Conservation (phyloP, 2,888 invertebrate genomes). For the Zaprionus obscuricornis region DNA sequence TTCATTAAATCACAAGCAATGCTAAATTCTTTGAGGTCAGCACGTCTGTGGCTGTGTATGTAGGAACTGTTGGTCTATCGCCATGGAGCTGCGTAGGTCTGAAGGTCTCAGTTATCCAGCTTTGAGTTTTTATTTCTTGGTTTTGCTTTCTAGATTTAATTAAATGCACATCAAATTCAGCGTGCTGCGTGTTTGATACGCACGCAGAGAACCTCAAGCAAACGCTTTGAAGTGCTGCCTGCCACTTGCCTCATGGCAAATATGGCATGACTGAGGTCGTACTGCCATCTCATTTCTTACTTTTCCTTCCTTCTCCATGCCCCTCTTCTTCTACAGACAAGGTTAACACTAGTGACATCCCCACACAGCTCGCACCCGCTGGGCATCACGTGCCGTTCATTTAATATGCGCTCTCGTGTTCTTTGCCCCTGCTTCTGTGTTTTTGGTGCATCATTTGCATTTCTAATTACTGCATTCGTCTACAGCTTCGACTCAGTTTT, state of each 20-base stretch:
- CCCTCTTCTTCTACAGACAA: no score
- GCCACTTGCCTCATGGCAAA: neutral
- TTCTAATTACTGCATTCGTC: constrained; percentile 60
- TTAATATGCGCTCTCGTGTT: constrained; percentile 48
- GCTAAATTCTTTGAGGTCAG: no score
- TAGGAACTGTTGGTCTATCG: no score
- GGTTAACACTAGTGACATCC: neutral
- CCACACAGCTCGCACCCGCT: neutral
- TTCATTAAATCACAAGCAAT: no score
- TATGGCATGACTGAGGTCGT: neutral
- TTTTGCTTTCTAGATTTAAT: no score
- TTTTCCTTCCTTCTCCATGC: no score
- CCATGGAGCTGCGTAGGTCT: no score
- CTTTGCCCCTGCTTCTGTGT: constrained; percentile 21
- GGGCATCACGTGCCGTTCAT: constrained; percentile 38
- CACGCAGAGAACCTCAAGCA: constrained; percentile 26
- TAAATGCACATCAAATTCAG: constrained; percentile 18
- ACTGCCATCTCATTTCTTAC: no score
- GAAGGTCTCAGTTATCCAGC: no score
- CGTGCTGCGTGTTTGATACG: constrained; percentile 19
- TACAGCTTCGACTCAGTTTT: constrained; percentile 1
- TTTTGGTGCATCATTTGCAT: constrained; percentile 60
- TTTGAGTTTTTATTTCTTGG: no score
- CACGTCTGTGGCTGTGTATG: no score
- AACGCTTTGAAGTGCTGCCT: constrained; percentile 36